A percentile compares a stretch with the other conserved stretches of the same genome.
Evolutionary conservation across 2,797 vertebrate species (phyloP).

Genomic region (Anguilla anguilla): DNA sequence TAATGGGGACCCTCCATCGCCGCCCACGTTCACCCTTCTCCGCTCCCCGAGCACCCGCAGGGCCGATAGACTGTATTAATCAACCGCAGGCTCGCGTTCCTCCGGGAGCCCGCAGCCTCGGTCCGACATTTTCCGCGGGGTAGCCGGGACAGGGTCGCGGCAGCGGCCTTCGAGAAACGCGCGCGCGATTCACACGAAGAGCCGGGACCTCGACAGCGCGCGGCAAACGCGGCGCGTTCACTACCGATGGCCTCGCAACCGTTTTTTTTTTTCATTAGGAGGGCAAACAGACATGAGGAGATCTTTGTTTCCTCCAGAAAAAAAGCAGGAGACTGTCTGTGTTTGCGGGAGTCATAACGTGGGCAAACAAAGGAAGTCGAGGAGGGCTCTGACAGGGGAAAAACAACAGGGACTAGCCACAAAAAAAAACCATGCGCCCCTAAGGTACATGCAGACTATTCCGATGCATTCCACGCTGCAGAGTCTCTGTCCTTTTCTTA

Average conservation of each 20-base stretch:
- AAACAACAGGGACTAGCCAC: neutral
- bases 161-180: too few relatives aligned
- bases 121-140: neutral
- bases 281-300: neutral
- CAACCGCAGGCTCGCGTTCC: neutral
- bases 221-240: neutral
- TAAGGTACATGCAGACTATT: neutral
- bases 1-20: neutral
- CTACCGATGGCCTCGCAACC: neutral
- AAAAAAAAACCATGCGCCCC: neutral
- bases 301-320: neutral
- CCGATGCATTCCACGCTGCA: neutral
- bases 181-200: neutral
- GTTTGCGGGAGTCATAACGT: neutral
- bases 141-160: neutral
- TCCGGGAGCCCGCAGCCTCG: neutral
- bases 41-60: neutral
- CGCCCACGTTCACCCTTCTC: neutral
- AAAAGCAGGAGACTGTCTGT: neutral
- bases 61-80: neutral
- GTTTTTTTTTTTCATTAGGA: neutral
- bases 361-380: neutral
- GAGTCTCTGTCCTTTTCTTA: neutral
- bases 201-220: neutral
- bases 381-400: neutral